Base-by-base conservation (phyloP, 2,113 vertebrate species). In the Equus przewalskii region DNA sequence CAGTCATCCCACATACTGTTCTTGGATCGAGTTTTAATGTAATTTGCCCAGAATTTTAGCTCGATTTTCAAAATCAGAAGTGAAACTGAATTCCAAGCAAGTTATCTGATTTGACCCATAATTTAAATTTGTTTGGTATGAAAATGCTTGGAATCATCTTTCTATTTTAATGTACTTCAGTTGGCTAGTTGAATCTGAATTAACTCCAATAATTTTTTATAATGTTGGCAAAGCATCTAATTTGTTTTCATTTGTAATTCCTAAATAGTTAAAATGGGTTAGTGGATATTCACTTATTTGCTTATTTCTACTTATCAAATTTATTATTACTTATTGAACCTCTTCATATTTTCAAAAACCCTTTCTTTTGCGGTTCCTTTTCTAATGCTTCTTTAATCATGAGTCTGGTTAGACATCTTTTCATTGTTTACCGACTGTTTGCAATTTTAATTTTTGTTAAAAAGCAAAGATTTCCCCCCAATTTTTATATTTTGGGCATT, bases 11-110 rank as follows among this genome's bases (percentile, higher is more conserved):
- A 78, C 81, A 51, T 67, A 91, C 22, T 91, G 69, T 80, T 84
- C 94, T 97, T 95, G 70, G 78, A 67, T 88, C 89, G 96, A 78
- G 14, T 70, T 96, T 97, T 85, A 87, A 95, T 70, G 41, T 67
- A 85, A 79, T 58, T 14, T 75, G 28, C 54, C 69, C 44, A 78
- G 54, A 96, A 97, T 91, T 98, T 96, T 89, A 93, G 56, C 76
- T 93, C 91, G 62, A 95, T 86, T 95, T 96, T 93, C 44, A 95
- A 86, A 95, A 93, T 78, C 54, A 72, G 13, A 87, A 92, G 41
- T 96, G 64, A 92, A 95, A 79, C 41, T 75, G 80, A 80, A 72
- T 94, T 96, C 41, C 22, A 82, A 86, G 51, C 16, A 91, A 89
- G 18, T 85, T 95, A 93, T 76, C 46, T 93, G 83, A 86, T 60